phyloP scores from a whole-genome alignment of 2,888 invertebrate species.

The Lysandra bellargus region DNA sequence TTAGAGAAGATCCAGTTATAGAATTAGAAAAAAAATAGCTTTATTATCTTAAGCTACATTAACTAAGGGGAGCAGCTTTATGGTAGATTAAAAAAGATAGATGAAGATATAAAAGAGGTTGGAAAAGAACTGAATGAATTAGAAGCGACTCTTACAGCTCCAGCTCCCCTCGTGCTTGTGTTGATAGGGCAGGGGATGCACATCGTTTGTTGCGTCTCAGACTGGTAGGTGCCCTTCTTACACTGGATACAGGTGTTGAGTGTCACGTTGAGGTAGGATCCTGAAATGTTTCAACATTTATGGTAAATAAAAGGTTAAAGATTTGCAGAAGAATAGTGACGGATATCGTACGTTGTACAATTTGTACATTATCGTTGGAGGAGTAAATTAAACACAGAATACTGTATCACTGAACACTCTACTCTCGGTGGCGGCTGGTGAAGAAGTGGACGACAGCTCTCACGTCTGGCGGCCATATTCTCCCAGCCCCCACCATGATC shows the following conservation, averaged over 20 bases:
- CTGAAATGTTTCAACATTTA: conserved; percentile 54
- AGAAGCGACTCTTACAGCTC: conserved; percentile 84
- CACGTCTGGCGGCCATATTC: too few species aligned
- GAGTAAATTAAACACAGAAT: too few species aligned
- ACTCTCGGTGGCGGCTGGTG: too few species aligned
- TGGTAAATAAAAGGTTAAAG: neutral
- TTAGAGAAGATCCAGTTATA: too few species aligned
- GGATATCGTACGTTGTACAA: too few species aligned
- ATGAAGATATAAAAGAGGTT: neutral
- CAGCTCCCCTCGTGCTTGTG: conserved; percentile 91
- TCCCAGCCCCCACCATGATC: too few species aligned
- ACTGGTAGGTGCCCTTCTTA: conserved; percentile 93
- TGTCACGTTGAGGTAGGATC: conserved; percentile 92
- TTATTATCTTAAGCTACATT: too few species aligned
- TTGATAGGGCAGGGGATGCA: conserved; percentile 94
- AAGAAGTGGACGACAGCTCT: too few species aligned
- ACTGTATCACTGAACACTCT: too few species aligned
- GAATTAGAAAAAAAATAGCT: too few species aligned
- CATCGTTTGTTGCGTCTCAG: conserved; percentile 91
- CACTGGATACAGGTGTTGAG: conserved; percentile 93
- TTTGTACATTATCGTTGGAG: too few species aligned
- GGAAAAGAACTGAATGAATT: conserved; percentile 4
- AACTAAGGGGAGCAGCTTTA: neutral
- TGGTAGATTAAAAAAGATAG: neutral
- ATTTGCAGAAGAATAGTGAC: neutral